Conservation (phyloP, 2,888 invertebrate genomes). For the Stratiomys singularior region DNA sequence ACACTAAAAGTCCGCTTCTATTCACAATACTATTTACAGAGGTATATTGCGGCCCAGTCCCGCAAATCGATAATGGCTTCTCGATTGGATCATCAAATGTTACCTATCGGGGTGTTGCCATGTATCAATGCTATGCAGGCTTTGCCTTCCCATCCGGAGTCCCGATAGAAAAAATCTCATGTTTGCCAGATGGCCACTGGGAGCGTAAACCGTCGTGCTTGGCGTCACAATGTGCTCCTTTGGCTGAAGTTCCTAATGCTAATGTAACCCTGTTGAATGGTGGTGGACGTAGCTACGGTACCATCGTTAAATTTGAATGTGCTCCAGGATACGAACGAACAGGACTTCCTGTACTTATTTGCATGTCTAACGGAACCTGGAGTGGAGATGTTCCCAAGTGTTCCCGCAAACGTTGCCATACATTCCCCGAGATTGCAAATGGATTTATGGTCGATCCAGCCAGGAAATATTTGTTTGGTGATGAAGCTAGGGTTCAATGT, state of each 20-base stretch:
- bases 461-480: slow-evolving; percentile 83
- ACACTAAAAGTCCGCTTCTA: not conserved
- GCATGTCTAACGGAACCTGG: slow-evolving; percentile 97
- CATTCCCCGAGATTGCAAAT: slow-evolving; percentile 84
- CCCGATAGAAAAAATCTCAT: slow-evolving; percentile 89
- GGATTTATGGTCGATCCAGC: slow-evolving; percentile 86
- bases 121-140: slow-evolving; percentile 96
- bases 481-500: slow-evolving; percentile 92
- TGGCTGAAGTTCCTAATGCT: slow-evolving; percentile 88
- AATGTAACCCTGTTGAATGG: slow-evolving; percentile 89
- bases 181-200: slow-evolving; percentile 90
- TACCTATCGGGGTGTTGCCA: slow-evolving; percentile 91
- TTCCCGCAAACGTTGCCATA: slow-evolving; percentile 70
- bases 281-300: slow-evolving; percentile 91
- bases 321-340: slow-evolving; percentile 89
- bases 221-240: slow-evolving; percentile 89
- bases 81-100: slow-evolving; percentile 96
- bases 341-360: slow-evolving; percentile 89
- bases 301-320: slow-evolving; percentile 91
- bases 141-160: slow-evolving; percentile 91
- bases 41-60: slow-evolving; percentile 97
- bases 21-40: slow-evolving; percentile 65
- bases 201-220: slow-evolving; percentile 91
- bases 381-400: slow-evolving; percentile 91
- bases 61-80: slow-evolving; percentile 97